Evolutionary conservation across 2,113 vertebrate species (phyloP), one percentile per base, ranked within the genome.

Genomic region (Gobius niger): DNA sequence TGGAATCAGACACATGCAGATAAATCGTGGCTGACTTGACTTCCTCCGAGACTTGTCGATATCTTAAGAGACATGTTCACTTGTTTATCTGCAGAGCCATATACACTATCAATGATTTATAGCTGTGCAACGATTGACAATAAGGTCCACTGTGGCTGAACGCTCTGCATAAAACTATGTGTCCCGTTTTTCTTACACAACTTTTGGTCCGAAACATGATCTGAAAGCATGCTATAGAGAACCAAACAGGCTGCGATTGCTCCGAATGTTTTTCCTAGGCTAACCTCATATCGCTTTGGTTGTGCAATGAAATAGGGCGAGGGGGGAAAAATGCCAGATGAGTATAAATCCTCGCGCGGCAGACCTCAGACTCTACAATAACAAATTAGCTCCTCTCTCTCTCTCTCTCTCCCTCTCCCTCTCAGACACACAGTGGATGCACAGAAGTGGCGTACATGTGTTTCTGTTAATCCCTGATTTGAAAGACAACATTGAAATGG

Each of bases 381-480:
- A 86, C 80, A 87, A 71, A 85, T 83, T 69, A 77, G 18, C 44
- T 41, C 14, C 57, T 60, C 14, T 54, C 63, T 61, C 69, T 63
- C 73, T 80, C 62, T 47, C 53, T 13, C 64, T 67, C 60, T 70
- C 52, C 73, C 18, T 10, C 72, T 80, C 62, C 44, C 57, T 40
- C 53, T 65, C 60, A 68, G 49, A 70, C 68, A 59, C 60, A 34
- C 65, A 65, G 51, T 66, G 80, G 80, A 81, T 70, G 70, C 67
- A 82, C 77, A 88, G 76, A 85, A 87, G 44, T 83, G 81, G 64
- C 3, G 68, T 81, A 73, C 82, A 87, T 67, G 67, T 88, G 86
- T 78, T 87, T 62, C 72, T 67, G 79, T 80, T 82, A 84, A 85
- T 87, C 79, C 78, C 56, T 68, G 76, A 85, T 86, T 78, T 75